Percentiles rank a stretch among this genome's conserved stretches.
Evolutionary conservation across 2,113 vertebrate species (phyloP).

Genomic region (Dryoscopus gambensis): DNA sequence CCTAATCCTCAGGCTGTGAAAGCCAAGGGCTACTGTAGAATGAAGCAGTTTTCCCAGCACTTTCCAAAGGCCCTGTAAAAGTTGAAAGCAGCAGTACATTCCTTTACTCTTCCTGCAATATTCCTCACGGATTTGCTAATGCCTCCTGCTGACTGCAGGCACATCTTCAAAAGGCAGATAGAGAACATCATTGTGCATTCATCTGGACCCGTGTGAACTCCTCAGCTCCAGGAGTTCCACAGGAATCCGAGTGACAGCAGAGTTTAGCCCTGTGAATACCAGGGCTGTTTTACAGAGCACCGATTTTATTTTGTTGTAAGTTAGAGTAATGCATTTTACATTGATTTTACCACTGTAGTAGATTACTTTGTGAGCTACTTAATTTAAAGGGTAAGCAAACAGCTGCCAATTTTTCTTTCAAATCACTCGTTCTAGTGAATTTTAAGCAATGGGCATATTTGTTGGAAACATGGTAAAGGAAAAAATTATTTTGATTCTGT

Average conservation of each 20-base stretch:
- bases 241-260: background rate
- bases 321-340: conserved; percentile 54
- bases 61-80: background rate
- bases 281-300: background rate
- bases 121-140: background rate
- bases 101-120: background rate
- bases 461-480: background rate
- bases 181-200: background rate
- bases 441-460: background rate
- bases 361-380: conserved; percentile 50
- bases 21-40: background rate
- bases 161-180: background rate
- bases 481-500: background rate
- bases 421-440: conserved; percentile 11
- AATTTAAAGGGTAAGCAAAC: conserved; percentile 60
- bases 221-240: background rate
- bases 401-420: conserved; percentile 42
- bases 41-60: background rate
- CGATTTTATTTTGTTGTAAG: background rate
- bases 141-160: background rate
- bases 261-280: background rate
- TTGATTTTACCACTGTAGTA: conserved; percentile 55
- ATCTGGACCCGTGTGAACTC: background rate
- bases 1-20: background rate
- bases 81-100: background rate